phyloP scores from a whole-genome alignment of 2,797 vertebrate genomes.

The Melanotaenia boesemani region DNA sequence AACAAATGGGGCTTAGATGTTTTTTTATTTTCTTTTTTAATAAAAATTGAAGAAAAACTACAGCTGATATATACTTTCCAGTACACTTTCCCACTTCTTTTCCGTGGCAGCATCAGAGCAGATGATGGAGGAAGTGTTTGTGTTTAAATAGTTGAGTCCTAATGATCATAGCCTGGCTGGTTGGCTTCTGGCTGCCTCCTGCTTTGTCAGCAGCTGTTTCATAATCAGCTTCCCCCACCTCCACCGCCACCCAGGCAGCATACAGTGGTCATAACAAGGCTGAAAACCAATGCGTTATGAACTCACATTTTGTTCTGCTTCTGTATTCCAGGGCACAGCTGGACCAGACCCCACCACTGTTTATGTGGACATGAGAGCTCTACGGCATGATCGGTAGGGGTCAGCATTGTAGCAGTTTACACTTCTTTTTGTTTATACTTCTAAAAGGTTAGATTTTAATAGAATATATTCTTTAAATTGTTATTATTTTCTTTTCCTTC shows the following conservation, averaged over 20 bases:
- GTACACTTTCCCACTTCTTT: not conserved
- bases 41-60: constrained; percentile 2
- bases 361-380: constrained; percentile 95
- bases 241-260: constrained; percentile 46
- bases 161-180: constrained; percentile 64
- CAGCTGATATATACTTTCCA: not conserved
- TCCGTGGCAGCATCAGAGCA: constrained; percentile 1
- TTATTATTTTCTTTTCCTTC: not conserved
- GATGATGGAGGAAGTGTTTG: constrained; percentile 9
- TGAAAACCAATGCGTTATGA: not conserved
- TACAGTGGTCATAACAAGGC: not conserved
- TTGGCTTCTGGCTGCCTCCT: constrained; percentile 74
- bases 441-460: not conserved
- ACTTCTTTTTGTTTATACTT: not conserved
- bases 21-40: constrained; percentile 16
- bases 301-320: constrained; percentile 27
- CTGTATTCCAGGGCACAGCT: constrained; percentile 87
- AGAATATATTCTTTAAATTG: not conserved
- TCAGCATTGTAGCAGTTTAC: not conserved
- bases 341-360: constrained; percentile 97
- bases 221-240: constrained; percentile 61
- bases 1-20: constrained; percentile 16
- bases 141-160: constrained; percentile 50
- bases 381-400: constrained; percentile 92
- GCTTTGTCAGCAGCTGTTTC: constrained; percentile 64